Conservation (phyloP, 2,888 invertebrate species). For the Malachius bipustulatus region DNA sequence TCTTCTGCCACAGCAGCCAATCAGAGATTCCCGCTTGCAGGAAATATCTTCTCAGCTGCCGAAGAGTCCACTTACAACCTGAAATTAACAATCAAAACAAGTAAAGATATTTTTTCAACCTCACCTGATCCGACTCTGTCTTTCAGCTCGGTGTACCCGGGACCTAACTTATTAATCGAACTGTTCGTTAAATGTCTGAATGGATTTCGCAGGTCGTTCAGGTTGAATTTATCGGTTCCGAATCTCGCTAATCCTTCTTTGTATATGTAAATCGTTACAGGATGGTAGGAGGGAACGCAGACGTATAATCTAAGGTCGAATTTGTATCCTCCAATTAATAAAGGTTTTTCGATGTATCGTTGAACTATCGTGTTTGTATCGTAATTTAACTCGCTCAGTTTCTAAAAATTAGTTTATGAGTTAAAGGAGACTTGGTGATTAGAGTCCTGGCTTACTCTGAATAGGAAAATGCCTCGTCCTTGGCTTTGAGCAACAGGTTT, state of each 20-base stretch:
- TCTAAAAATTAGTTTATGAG: slow-evolving; percentile 41
- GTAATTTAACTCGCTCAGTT: slow-evolving; percentile 63
- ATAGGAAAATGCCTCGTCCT: slow-evolving; percentile 72
- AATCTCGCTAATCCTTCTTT: slow-evolving; percentile 72
- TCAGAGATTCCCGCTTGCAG: slow-evolving; percentile 59
- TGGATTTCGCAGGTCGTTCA: slow-evolving; percentile 71
- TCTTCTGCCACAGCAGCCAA: slow-evolving; percentile 69
- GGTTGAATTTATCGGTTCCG: slow-evolving; percentile 73
- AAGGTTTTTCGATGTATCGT: slow-evolving; percentile 64
- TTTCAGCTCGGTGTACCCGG: slow-evolving; percentile 69
- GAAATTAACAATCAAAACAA: slow-evolving; percentile 16
- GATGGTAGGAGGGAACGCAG: slow-evolving; percentile 77
- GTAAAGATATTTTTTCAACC: too few relatives aligned
- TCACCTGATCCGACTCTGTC: slow-evolving; percentile 69
- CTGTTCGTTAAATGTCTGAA: slow-evolving; percentile 86
- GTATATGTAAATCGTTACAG: slow-evolving; percentile 78
- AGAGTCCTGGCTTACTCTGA: slow-evolving; percentile 46
- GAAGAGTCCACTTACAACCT: slow-evolving; percentile 80
- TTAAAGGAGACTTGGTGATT: slow-evolving; percentile 1
- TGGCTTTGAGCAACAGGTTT: slow-evolving; percentile 80
- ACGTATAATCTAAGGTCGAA: slow-evolving; percentile 87
- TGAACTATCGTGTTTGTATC: slow-evolving; percentile 71
- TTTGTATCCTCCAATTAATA: slow-evolving; percentile 79
- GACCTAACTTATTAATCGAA: slow-evolving; percentile 80
- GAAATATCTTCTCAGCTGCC: slow-evolving; percentile 65